These are phyloP conservation scores for Paguma larvata DNA, from an alignment of 2,797 vertebrate species.

Conservation along the genomic window DNA sequence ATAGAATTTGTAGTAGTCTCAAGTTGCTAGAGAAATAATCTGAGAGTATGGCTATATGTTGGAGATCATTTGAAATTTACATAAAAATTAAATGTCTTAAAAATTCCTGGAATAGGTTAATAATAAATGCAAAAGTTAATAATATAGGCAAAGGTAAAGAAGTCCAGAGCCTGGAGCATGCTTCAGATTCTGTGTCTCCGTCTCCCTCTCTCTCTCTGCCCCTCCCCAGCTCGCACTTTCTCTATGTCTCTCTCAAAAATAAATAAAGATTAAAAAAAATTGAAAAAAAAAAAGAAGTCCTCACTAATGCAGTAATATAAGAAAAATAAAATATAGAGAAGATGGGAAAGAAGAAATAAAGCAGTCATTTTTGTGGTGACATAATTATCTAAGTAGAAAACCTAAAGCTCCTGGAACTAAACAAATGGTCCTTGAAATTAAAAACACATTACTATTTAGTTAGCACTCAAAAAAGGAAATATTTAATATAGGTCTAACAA, in stretches of 20 bases:
- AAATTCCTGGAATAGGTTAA: background rate
- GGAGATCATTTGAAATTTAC: background rate
- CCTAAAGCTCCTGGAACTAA: background rate
- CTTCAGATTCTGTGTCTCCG: no score
- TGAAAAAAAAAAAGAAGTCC: background rate
- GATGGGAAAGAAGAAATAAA: background rate
- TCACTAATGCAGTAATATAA: background rate
- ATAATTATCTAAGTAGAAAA: background rate
- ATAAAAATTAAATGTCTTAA: background rate
- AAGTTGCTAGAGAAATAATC: background rate
- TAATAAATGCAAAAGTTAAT: background rate
- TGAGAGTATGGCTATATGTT: background rate
- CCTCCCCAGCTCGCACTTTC: no score
- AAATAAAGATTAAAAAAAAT: no score
- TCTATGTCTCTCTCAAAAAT: no score
- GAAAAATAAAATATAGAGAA: background rate
- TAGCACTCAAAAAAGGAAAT: background rate
- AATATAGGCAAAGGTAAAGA: background rate
- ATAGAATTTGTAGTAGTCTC: background rate
- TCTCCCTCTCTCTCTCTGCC: no score
- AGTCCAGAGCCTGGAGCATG: no score
- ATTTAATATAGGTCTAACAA: background rate
- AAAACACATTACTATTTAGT: background rate
- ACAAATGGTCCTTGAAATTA: background rate
- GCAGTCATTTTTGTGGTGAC: background rate